phyloP scores from a whole-genome alignment of 2,797 vertebrate genomes.

The Megaceryle alcyon region DNA sequence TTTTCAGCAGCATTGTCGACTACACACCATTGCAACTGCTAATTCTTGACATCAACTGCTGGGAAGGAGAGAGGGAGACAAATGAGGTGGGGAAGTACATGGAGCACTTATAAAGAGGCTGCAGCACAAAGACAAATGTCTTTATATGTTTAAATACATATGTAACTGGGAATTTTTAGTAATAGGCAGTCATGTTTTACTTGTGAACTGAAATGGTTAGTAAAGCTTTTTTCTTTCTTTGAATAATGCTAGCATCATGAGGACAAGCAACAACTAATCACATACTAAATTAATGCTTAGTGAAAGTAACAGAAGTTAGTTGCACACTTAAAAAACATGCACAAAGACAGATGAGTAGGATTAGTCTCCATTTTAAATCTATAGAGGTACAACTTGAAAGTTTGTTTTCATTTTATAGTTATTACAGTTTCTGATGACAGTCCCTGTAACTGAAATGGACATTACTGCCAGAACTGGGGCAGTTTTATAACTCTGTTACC shows the following conservation, averaged over 20 bases:
- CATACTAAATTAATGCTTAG: neutral
- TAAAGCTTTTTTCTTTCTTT: neutral
- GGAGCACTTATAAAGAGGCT: neutral
- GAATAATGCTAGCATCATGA: neutral
- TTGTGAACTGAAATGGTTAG: neutral
- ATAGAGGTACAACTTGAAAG: neutral
- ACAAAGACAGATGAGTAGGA: neutral
- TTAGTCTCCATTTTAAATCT: neutral
- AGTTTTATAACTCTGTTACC: neutral
- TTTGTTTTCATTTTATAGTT: neutral
- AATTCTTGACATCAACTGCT: neutral
- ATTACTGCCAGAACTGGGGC: neutral
- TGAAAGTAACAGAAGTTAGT: neutral
- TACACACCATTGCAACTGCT: neutral
- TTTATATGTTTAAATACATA: neutral
- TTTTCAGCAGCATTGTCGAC: neutral
- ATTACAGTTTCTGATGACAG: neutral
- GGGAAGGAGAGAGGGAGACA: neutral
- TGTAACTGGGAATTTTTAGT: neutral
- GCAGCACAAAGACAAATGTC: neutral
- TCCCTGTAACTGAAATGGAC: neutral
- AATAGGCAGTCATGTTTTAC: neutral
- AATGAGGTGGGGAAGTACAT: neutral
- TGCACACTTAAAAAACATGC: neutral
- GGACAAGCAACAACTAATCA: neutral